Base-by-base conservation (phyloP, 2,888 invertebrate genomes). In the Cephus runcator region DNA sequence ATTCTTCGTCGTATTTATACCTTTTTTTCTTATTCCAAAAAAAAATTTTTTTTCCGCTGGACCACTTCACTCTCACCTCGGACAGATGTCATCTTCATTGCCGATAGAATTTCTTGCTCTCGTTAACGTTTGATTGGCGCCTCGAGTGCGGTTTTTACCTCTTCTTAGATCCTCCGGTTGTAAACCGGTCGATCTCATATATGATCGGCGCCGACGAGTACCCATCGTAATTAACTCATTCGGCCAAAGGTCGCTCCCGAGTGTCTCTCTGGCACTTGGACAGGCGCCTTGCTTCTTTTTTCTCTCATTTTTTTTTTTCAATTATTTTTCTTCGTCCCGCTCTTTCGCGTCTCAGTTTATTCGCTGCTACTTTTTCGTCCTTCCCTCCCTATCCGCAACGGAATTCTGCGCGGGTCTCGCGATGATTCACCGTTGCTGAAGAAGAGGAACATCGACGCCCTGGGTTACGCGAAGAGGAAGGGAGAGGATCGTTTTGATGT, bases 51-150 rank as follows among this genome's bases (percentile, higher is more conserved):
- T 15, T 12, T 71, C 1, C 15, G 31, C 71, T 31, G 12, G 71
- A 56, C 23, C 23, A 34, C 71, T 31, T 31, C 4, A 15, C 71
- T 34, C 6, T 34, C 71, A 34, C 71, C 71, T 31, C 12, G 71
- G 4, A 71, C 71, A 33, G 71, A 71, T 71, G 71, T 71, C 71
- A 71, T 71, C 71, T 23, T 71, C 31, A 30, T 71, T 71, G 71
- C 1, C 31, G 31, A 31, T 71, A 33, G 71, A 71, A 34, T 31
- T 71, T 71, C 9, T 71, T 71, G 71, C 71, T 31, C 71, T 71
- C 71, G 71, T 71, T 71, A 71, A 31, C 31, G 71, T 71, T 71
- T 71, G 12, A 56, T 56, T 56, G 56, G 23, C 9, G 56, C 56
- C 56, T 56, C 0, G 56, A 56, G 56, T 56, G 9, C 40, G 9